Base-by-base conservation (phyloP, 2,113 vertebrate species). In the Pangasianodon gigas region DNA sequence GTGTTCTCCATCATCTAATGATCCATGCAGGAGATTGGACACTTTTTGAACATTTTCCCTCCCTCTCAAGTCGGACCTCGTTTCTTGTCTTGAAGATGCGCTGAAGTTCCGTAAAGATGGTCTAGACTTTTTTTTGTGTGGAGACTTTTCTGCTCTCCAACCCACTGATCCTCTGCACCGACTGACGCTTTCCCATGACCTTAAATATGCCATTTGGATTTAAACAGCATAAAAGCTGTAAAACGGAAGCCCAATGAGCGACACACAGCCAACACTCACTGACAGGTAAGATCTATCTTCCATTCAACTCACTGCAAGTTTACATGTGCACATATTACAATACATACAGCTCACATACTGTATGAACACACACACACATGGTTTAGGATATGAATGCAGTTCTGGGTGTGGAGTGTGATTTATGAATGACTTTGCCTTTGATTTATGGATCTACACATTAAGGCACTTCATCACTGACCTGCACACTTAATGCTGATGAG, bases 181-280 rank as follows among this genome's bases (percentile, higher is more conserved):
- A 94, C 93, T 89, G 91, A 95, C 93, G 93, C 91, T 89, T 75
- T 87, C 89, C 92, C 93, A 94, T 93, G 92, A 91, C 93, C 91
- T 90, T 94, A 93, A 97, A 96, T 96, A 98, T 98, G 98, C 96
- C 96, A 97, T 96, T 96, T 96, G 97, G 97, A 97, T 97, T 96
- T 96, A 95, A 95, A 92, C 94, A 93, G 60, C 94, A 94, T 93
- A 92, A 94, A 94, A 94, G 94, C 94, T 96, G 95, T 93, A 48
- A 96, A 93, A 94, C 94, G 91, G 96, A 97, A 98, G 97, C 97
- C 98, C 97, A 99, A 99, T 99, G 98, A 99, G 97, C 96, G 97
- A 98, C 97, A 97, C 97, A 98, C 97, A 98, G 97, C 93, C 95
- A 94, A 96, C 97, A 96, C 95, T 97, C 96, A 97, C 97, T 96